Base-by-base conservation (phyloP, 2,888 invertebrate genomes). In the Dynastes hyllus region DNA sequence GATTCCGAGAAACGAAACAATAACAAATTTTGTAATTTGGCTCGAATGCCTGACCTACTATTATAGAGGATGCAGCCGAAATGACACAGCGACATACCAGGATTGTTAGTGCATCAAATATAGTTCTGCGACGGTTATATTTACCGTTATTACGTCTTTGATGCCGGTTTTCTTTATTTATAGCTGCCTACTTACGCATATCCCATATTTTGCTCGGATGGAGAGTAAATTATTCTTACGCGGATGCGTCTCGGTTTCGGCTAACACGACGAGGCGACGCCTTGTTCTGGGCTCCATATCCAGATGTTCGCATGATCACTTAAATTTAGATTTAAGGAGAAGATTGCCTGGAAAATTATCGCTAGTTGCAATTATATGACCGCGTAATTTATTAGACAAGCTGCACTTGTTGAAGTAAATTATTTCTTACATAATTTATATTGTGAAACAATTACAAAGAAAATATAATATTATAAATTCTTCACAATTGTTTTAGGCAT, bases 31-130 rank as follows among this genome's bases (percentile, higher is more conserved):
- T 55, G 37, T 55, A 71, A 58, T 55, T 55, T 55, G 71, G 71
- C 71, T 55, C 37, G 13, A 29, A 71, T 55, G 6, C 29, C 13
- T 55, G 32, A 66, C 55, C 32, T 32, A 4, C 29, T 71, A 61
- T 73, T 61, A 27, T 53, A 61, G 37, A 58, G 8, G 40, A 40
- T 61, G 73, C 61, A 73, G 37, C 61, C 37, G 61, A 73, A 61
- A 61, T 73, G 73, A 61, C 73, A 73, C 73, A 58, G 40, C 27
- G 37, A 27, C 73, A 73, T 73, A 13, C 73, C 73, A 45, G 40
- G 22, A 27, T 61, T 73, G 58, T 73, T 73, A 73, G 73, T 73
- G 61, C 45, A 40, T 73, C 45, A 73, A 73, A 73, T 61, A 61
- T 73, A 73, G 73, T 45, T 73, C 73, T 22, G 9, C 27, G 61